Base-by-base conservation (phyloP, 2,888 invertebrate species). In the Scaptodrosophila latifasciaeformis region DNA sequence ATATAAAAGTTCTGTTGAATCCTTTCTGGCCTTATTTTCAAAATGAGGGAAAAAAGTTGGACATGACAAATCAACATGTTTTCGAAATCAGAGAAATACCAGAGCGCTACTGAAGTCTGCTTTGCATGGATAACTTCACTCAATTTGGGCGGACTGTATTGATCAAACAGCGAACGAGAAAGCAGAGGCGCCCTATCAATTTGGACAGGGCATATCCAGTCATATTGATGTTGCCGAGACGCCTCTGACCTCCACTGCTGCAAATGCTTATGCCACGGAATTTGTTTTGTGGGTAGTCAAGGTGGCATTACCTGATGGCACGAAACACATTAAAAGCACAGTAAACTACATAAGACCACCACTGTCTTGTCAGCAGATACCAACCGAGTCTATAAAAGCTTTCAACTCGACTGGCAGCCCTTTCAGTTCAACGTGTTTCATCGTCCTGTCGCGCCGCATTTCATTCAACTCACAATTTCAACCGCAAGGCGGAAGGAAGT, bases 321-420 rank as follows among this genome's bases (percentile, higher is more conserved):
- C 85, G 81, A 75, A 84, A 84, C 65, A 75, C 79, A 84, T 85
- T 84, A 84, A 76, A 76, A 75, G 62, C 67, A 59, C 65, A 76
- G 61, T 78, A 75, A 75, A 72, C 75, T 70, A 70, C 48, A 71
- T 59, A 52, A 50, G 9, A 29, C 31, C 27, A n/a, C 31, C 6
- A 9, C 27, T n/a, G n/a, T n/a, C n/a, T n/a, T 18, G 18, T 18
- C 12, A 7, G 31, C 2, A 21, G 5, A 21, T 24, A 19, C 19
- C 45, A 42, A 54, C n/a, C 31, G 31, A 44, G 82, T 82, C 85
- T 85, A 85, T 85, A 85, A 80, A 85, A 85, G 81, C 69, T 61
- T 65, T 58, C 65, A 59, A 56, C 46, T 49, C 44, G 39, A 52
- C 49, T 46, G 34, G 61, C 55, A 35, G 50, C 21, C 59, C 58